Base-by-base conservation (phyloP, 1,140 invertebrate genomes). In the Panulirus ornatus region DNA sequence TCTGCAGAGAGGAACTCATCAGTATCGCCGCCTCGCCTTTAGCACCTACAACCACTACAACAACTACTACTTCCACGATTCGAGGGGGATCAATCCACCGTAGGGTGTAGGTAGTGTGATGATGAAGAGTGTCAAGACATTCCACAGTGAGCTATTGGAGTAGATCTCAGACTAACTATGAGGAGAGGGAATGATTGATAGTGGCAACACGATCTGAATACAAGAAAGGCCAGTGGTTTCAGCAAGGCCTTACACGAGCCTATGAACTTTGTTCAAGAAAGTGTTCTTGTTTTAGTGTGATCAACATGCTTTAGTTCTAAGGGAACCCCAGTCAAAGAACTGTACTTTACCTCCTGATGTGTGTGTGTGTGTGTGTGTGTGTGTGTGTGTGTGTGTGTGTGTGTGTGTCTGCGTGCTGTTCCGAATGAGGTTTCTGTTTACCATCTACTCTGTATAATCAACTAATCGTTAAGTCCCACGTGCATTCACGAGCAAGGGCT, bases 1-100 rank as follows among this genome's bases (percentile, higher is more conserved):
- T 98, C 97, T 96, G 95, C 93, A 95, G 51, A 85, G 82, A 79
- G 42, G 30, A 1, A 51, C n/a, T 63, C 40, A 58, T 76, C 8
- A 79, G 66, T 71, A 44, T 9, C 42, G 47, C 78, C 14, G 27
- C 47, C 78, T 75, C 36, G 30, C n/a, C 16, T 19, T 1, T n/a
- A 75, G 34, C 14, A 14, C 1, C 58, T 27, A n/a, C n/a, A 3
- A 66, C 58, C 30, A 30, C n/a, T 27, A 66, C n/a, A 11, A 5
- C 9, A 30, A 30, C 58, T 66, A 66, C 58, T 27, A 66, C 58
- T 66, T 30, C 58, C n/a, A 30, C 5, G n/a, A 66, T 8, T 2
- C 5, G n/a, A 11, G 0, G n/a, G 22, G 58, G 27, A 30, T 30
- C 44, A 47, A 47, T 47, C n/a, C n/a, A 66, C 58, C 58, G 30